These are phyloP conservation scores for Myotis daubentonii DNA, from an alignment of 2,797 vertebrate genomes.

Conservation along the genomic window DNA sequence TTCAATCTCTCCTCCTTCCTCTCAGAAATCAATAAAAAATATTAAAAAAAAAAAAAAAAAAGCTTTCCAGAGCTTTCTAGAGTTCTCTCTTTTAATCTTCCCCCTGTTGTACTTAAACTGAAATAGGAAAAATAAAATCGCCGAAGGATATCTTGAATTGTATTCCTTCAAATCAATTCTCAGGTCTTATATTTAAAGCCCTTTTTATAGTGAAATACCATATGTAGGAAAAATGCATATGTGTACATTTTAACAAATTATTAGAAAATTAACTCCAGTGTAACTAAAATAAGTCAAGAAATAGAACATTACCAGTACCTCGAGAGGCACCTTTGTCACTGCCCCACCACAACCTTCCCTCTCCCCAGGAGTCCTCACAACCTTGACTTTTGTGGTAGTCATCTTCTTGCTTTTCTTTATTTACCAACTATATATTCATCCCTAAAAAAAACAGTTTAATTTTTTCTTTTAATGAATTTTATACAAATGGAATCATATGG, in stretches of 20 bases:
- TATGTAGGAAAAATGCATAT: constrained; percentile 2
- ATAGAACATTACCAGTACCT: background rate
- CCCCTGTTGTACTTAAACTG: constrained; percentile 1
- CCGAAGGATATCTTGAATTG: constrained; percentile 31
- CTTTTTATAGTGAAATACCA: background rate
- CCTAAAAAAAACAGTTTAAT: background rate
- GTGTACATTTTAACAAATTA: background rate
- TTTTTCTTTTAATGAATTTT: constrained; percentile 3
- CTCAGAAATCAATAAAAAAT: too few species aligned
- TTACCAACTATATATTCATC: background rate
- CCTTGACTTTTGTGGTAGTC: background rate
- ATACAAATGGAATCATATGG: background rate
- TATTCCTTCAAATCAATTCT: constrained; percentile 38
- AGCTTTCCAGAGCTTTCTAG: too few species aligned
- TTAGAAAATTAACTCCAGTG: background rate
- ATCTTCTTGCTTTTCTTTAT: background rate
- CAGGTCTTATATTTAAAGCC: background rate
- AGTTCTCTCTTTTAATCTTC: constrained; percentile 31
- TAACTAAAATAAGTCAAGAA: constrained; percentile 12
- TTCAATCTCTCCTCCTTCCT: too few species aligned
- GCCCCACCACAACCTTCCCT: background rate
- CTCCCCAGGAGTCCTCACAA: background rate
- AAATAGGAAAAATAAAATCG: constrained; percentile 54
- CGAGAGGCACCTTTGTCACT: background rate
- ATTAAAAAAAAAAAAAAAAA: too few species aligned